A percentile compares a stretch with the other conserved stretches of the same genome.
These are phyloP conservation scores for Laticauda colubrina DNA, from an alignment of 2,113 vertebrate genomes.

Conservation along the genomic window DNA sequence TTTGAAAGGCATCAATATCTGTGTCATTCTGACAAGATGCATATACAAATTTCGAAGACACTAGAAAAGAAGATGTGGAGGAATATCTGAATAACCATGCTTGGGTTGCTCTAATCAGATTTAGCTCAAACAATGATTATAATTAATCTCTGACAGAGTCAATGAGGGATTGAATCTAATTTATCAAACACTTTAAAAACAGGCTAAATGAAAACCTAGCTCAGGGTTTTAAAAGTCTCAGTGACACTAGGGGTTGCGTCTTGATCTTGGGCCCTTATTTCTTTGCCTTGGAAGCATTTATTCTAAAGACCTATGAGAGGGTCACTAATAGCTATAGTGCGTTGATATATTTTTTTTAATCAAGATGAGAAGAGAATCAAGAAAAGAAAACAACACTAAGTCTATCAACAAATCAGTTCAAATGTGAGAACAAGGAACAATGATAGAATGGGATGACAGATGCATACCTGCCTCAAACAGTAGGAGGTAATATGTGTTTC, in stretches of 20 bases:
- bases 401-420: conserved; percentile 62
- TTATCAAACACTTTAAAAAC: neutral
- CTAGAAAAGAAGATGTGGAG: neutral
- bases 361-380: conserved; percentile 47
- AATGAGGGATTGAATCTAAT: neutral
- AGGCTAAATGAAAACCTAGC: neutral
- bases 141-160: neutral
- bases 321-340: neutral
- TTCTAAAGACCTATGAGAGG: neutral
- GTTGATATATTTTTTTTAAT: conserved; percentile 23
- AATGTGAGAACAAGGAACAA: conserved; percentile 71
- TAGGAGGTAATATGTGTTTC: neutral
- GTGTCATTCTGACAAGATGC: neutral
- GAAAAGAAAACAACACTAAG: conserved; percentile 69
- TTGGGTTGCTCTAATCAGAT: neutral
- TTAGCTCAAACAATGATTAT: neutral
- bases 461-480: conserved; percentile 15
- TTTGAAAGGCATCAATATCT: neutral
- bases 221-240: conserved; percentile 54
- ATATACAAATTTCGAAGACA: neutral
- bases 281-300: conserved; percentile 43
- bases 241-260: conserved; percentile 77
- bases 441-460: conserved; percentile 66
- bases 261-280: conserved; percentile 63
- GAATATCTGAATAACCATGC: too few species aligned